Evolutionary conservation across 2,113 vertebrate species (phyloP).

Genomic region (Thinocorus orbignyianus): DNA sequence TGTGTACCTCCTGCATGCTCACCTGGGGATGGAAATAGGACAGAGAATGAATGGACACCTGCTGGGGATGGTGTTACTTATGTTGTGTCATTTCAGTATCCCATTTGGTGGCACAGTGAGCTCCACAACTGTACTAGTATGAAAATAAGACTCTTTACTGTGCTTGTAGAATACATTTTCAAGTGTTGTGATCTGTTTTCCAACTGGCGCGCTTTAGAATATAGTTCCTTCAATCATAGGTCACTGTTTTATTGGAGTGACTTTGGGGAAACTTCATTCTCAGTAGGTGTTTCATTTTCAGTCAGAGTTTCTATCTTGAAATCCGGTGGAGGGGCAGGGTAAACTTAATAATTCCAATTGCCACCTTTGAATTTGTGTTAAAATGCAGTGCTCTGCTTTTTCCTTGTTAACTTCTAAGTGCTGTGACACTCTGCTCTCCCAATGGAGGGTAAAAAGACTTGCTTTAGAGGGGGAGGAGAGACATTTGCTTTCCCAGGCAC

Average conservation of each 20-base stretch:
- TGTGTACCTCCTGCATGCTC: background rate
- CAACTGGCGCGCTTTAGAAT: background rate
- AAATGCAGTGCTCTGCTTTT: background rate
- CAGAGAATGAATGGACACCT: background rate
- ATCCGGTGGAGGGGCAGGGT: background rate
- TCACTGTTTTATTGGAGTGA: background rate
- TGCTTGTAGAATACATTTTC: background rate
- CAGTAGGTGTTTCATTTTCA: background rate
- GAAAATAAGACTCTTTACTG: background rate
- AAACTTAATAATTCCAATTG: background rate
- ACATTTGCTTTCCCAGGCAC: background rate
- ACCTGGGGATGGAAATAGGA: background rate
- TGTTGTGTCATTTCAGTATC: background rate
- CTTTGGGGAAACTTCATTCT: background rate
- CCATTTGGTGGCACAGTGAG: background rate
- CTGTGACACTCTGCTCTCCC: background rate
- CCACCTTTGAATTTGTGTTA: background rate
- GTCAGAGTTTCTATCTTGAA: background rate
- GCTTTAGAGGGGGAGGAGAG: background rate
- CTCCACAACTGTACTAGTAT: background rate
- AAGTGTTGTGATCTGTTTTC: background rate
- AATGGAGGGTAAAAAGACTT: background rate
- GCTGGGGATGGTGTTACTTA: background rate
- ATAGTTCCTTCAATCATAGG: background rate
- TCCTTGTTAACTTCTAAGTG: background rate